Percentiles rank a stretch among this genome's conserved stretches.
phyloP scores from a whole-genome alignment of 2,797 vertebrate species.

The Danio choprae region DNA sequence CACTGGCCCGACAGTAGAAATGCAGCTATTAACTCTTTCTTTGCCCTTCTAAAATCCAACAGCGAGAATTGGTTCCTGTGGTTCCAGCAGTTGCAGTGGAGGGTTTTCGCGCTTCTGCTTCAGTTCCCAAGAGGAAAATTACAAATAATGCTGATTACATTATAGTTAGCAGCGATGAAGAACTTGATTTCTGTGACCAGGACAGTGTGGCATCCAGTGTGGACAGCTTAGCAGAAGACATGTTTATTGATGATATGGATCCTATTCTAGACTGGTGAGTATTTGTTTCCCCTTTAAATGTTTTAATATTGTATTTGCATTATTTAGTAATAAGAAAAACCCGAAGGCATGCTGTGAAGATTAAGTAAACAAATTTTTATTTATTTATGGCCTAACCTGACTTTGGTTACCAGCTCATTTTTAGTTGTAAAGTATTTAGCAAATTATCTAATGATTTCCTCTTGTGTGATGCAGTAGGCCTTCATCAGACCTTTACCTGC shows the following conservation, averaged over 20 bases:
- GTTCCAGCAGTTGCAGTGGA: not conserved
- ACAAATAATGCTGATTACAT: not conserved
- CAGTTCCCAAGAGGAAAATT: not conserved
- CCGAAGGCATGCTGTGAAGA: too few relatives aligned
- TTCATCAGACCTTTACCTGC: not conserved
- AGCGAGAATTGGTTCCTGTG: not conserved
- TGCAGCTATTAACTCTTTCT: not conserved
- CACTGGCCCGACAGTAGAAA: not conserved
- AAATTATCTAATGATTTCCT: not conserved
- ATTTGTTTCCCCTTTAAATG: not conserved
- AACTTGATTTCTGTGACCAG: not conserved
- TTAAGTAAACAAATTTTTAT: not conserved
- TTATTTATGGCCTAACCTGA: not conserved
- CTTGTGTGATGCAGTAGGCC: not conserved
- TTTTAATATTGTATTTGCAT: not conserved
- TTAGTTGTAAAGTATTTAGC: not conserved
- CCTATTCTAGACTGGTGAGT: conserved; percentile 18
- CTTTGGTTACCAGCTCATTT: not conserved
- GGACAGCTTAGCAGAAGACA: conserved; percentile 22
- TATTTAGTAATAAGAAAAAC: not conserved
- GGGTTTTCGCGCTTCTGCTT: not conserved
- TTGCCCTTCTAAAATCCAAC: not conserved
- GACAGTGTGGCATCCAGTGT: conserved; percentile 32
- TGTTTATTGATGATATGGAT: conserved; percentile 36
- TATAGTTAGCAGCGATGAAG: not conserved